Evolutionary conservation across 1,140 invertebrate genomes (phyloP).

Genomic region (Coenobita brevimanus): DNA sequence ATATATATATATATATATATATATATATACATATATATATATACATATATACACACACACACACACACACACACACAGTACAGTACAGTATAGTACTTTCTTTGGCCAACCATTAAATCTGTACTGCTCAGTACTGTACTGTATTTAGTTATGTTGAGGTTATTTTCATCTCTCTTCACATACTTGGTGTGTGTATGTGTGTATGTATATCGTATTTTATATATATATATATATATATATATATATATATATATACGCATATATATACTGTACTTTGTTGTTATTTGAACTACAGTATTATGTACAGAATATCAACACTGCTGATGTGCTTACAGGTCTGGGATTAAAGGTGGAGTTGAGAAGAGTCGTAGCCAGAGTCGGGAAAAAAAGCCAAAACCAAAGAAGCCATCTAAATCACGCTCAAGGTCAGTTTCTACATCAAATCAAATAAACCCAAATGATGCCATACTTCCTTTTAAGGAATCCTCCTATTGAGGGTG

Average conservation of each 20-base stretch:
- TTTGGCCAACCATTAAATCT: too few relatives aligned
- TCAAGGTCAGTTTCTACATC: constrained; percentile 47
- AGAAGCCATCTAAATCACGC: constrained; percentile 55
- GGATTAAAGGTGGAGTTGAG: constrained; percentile 27
- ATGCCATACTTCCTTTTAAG: too few relatives aligned
- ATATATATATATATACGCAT: background rate
- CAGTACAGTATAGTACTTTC: too few relatives aligned
- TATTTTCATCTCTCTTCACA: too few relatives aligned
- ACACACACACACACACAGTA: background rate
- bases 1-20: too few relatives aligned
- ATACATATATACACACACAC: constrained; percentile 7
- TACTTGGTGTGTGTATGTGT: too few relatives aligned
- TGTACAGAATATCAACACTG: background rate
- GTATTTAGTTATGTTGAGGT: too few relatives aligned
- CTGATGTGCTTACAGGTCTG: constrained; percentile 13
- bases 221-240: constrained; percentile 3
- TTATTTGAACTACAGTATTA: too few relatives aligned
- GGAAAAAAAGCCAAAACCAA: constrained; percentile 47
- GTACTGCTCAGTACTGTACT: too few relatives aligned
- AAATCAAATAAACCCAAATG: too few relatives aligned
- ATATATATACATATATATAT: constrained; percentile 29
- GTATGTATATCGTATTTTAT: too few relatives aligned
- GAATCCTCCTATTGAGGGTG: too few relatives aligned
- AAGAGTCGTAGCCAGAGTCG: constrained; percentile 53
- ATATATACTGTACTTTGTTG: background rate